A percentile compares a stretch with the other conserved stretches of the same genome.
Evolutionary conservation across 2,888 invertebrate genomes (phyloP).

Genomic region (Rhamphomyia laevipes): DNA sequence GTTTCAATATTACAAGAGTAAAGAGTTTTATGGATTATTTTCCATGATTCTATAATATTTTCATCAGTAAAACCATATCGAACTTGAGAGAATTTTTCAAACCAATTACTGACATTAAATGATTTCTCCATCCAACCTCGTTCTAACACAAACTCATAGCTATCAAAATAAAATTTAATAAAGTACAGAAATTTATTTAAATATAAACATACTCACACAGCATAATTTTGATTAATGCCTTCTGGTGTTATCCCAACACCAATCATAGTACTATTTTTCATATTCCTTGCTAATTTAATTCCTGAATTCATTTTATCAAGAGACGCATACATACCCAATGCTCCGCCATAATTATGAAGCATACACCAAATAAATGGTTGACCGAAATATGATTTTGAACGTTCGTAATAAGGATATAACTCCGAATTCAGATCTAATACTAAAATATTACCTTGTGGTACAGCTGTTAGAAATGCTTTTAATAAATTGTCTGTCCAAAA

Average conservation of each 20-base stretch:
- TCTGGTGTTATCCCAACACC: slow-evolving; percentile 89
- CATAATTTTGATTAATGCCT: slow-evolving; percentile 91
- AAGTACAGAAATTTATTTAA: too few relatives aligned
- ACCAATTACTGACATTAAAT: slow-evolving; percentile 52
- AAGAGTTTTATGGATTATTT: slow-evolving; percentile 52
- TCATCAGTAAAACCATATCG: slow-evolving; percentile 57
- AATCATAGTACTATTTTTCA: slow-evolving; percentile 64
- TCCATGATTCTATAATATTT: slow-evolving; percentile 52
- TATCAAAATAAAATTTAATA: too few relatives aligned
- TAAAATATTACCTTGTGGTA: slow-evolving; percentile 69
- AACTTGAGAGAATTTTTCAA: slow-evolving; percentile 48
- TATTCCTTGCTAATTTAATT: slow-evolving; percentile 36
- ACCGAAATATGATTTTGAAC: slow-evolving; percentile 72
- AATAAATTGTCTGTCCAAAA: slow-evolving; percentile 56
- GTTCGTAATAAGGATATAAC: slow-evolving; percentile 64
- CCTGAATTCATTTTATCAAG: slow-evolving; percentile 53
- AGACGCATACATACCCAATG: slow-evolving; percentile 82
- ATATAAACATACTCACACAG: slow-evolving; percentile 38
- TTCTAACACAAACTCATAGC: slow-evolving; percentile 81
- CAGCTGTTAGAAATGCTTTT: slow-evolving; percentile 61
- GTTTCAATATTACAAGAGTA: too few relatives aligned
- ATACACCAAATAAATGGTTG: slow-evolving; percentile 96
- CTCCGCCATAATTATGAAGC: slow-evolving; percentile 94
- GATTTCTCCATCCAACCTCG: slow-evolving; percentile 56
- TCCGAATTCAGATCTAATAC: slow-evolving; percentile 85